A percentile compares a stretch with the other conserved stretches of the same genome.
Evolutionary conservation across 2,113 vertebrate species (phyloP).

Genomic region (Onychorhynchus coronatus): DNA sequence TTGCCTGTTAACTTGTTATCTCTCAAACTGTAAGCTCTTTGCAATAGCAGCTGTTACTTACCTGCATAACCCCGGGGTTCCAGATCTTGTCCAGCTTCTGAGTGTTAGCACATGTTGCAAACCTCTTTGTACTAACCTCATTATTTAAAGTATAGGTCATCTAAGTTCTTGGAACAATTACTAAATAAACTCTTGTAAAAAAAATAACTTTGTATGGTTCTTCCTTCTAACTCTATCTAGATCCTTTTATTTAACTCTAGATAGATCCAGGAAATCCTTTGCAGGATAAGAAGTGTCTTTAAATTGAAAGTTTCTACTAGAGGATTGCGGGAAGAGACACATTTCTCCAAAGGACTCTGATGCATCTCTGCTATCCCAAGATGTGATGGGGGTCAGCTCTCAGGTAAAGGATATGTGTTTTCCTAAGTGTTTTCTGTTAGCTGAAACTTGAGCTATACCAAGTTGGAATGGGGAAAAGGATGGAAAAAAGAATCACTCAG

Average conservation of each 20-base stretch:
- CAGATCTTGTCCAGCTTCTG: background rate
- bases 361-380: background rate
- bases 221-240: background rate
- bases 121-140: slow-evolving; percentile 11
- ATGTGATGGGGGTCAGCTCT: background rate
- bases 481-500: background rate
- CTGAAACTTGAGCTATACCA: background rate
- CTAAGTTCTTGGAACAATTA: background rate
- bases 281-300: background rate
- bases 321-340: background rate
- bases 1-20: background rate
- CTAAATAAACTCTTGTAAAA: slow-evolving; percentile 41
- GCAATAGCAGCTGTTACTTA: slow-evolving; percentile 6
- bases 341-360: background rate
- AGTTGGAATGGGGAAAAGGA: background rate
- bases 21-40: background rate
- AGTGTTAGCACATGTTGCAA: background rate
- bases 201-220: background rate
- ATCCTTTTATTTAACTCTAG: background rate
- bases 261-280: background rate
- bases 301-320: background rate
- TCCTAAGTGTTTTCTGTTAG: background rate
- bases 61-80: background rate
- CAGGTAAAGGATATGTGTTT: background rate
- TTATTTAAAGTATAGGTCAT: slow-evolving; percentile 15